These are phyloP conservation scores for Anastatus disparis DNA, from an alignment of 1,140 invertebrate species.

Conservation along the genomic window DNA sequence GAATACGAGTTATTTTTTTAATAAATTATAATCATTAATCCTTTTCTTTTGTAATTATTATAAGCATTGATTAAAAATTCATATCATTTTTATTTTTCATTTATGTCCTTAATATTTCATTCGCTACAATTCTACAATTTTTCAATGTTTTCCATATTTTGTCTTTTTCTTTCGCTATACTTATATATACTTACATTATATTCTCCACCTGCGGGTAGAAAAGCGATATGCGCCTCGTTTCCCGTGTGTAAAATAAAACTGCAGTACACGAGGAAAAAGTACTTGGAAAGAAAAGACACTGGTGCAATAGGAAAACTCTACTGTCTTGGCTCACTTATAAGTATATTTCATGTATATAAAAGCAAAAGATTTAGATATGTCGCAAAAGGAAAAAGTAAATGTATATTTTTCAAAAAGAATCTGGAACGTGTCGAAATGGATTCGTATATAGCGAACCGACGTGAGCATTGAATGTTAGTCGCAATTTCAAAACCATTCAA, in stretches of 20 bases:
- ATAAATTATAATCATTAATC: no score
- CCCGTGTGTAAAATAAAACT: not conserved
- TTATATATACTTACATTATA: no score
- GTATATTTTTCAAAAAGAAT: slow-evolving; percentile 15
- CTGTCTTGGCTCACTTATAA: slow-evolving; percentile 6
- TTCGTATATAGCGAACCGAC: not conserved
- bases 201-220: not conserved
- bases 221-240: not conserved
- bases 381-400: not conserved
- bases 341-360: not conserved
- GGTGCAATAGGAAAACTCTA: no score
- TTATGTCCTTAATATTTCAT: no score
- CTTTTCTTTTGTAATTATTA: no score
- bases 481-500: slow-evolving; percentile 6
- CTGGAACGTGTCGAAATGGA: not conserved
- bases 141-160: slow-evolving; percentile 3
- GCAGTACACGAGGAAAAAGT: not conserved
- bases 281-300: not conserved
- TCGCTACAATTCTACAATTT: no score
- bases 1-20: no score
- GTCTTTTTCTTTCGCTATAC: not conserved
- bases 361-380: not conserved
- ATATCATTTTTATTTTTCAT: no score
- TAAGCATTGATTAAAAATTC: no score
- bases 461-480: not conserved